phyloP scores from a whole-genome alignment of 1,140 invertebrate genomes.

The Maconellicoccus hirsutus region DNA sequence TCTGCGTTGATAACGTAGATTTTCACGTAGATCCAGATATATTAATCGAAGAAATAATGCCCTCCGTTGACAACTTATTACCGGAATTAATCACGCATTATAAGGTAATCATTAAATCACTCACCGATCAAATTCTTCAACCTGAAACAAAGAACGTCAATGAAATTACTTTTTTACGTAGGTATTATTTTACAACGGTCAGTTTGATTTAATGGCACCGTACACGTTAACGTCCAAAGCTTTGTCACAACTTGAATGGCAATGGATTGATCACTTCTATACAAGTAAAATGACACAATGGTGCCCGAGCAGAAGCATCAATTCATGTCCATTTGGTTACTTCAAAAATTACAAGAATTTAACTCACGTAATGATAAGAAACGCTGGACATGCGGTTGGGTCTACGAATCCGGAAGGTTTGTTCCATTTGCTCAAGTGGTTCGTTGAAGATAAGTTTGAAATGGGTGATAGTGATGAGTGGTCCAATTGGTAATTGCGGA shows the following conservation, averaged over 20 bases:
- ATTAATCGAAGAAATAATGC: constrained; percentile 35
- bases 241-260: constrained; percentile 48
- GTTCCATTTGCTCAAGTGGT: constrained; percentile 32
- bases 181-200: constrained; percentile 58
- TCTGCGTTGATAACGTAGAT: constrained; percentile 35
- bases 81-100: constrained; percentile 59
- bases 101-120: not conserved
- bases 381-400: constrained; percentile 54
- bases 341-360: constrained; percentile 45
- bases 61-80: constrained; percentile 45
- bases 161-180: constrained; percentile 40
- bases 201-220: constrained; percentile 71
- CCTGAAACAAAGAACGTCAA: constrained; percentile 58
- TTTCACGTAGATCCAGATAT: constrained; percentile 33
- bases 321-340: constrained; percentile 39
- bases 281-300: not conserved
- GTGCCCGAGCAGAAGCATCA: not conserved
- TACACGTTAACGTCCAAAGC: constrained; percentile 64
- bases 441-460: constrained; percentile 8
- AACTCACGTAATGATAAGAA: constrained; percentile 46
- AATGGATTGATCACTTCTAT: constrained; percentile 38
- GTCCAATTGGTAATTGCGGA: no score
- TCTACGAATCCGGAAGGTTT: constrained; percentile 50
- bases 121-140: not conserved
- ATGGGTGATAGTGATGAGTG: not conserved